Percentiles rank a stretch among this genome's conserved stretches.
These are phyloP conservation scores for Adelphocoris suturalis DNA, from an alignment of 2,888 invertebrate species.

Conservation along the genomic window DNA sequence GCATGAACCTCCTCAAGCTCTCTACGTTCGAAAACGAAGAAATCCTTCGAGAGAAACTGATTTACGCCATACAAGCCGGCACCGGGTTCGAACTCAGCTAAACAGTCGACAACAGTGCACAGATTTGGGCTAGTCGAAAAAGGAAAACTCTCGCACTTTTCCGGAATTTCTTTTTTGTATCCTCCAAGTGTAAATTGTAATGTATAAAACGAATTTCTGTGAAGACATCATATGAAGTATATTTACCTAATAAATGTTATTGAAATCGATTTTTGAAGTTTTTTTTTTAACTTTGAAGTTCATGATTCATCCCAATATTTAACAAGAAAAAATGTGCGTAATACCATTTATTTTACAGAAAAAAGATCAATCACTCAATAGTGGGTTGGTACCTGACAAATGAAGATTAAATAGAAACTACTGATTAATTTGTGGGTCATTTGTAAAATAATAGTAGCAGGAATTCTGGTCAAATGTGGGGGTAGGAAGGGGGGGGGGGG, in stretches of 20 bases:
- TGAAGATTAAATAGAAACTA: no score
- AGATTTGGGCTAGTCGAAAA: not conserved
- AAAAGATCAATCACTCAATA: no score
- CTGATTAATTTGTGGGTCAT: no score
- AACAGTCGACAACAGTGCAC: slow-evolving; percentile 75
- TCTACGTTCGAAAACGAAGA: slow-evolving; percentile 92
- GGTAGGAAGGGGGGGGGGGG: no score
- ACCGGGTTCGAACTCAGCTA: slow-evolving; percentile 97
- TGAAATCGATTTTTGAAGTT: slow-evolving; percentile 3
- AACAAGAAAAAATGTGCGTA: no score
- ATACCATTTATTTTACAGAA: no score
- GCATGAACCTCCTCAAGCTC: slow-evolving; percentile 97
- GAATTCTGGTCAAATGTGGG: no score
- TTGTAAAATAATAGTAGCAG: no score
- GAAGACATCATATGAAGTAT: slow-evolving; percentile 25
- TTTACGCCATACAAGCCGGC: slow-evolving; percentile 96
- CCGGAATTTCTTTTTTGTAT: not conserved
- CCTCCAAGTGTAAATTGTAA: slow-evolving; percentile 14
- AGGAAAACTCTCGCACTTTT: not conserved
- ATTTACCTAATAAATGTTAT: slow-evolving; percentile 42
- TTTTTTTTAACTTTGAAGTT: no score
- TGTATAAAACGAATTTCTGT: slow-evolving; percentile 24
- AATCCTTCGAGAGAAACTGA: slow-evolving; percentile 88
- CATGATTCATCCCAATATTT: not conserved
- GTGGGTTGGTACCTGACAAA: no score